Conservation (phyloP, 64 coral and sea anemone species). For the Acropora yongei region DNA sequence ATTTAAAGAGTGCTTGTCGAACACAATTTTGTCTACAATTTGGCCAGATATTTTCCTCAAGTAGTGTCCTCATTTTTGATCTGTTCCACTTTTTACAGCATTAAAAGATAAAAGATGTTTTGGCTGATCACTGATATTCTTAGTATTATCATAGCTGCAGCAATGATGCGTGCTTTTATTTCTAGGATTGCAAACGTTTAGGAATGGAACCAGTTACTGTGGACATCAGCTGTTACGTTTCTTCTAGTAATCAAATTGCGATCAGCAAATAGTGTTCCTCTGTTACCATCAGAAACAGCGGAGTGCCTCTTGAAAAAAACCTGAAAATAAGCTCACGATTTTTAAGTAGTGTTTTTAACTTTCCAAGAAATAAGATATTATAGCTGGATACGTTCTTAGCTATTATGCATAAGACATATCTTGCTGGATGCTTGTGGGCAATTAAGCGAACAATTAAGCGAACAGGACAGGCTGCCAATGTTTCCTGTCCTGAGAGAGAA, state of each 20-base stretch:
- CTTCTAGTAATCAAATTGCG: slow-evolving; percentile 35
- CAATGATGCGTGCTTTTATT: slow-evolving; percentile 34
- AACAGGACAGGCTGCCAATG: too few relatives aligned
- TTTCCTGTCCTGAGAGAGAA: too few relatives aligned
- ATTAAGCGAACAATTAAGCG: too few relatives aligned
- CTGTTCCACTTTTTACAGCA: neutral
- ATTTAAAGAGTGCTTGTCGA: neutral
- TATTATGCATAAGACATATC: too few relatives aligned
- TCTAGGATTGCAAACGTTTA: slow-evolving; percentile 18
- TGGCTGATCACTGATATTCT: neutral
- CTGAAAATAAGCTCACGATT: too few relatives aligned
- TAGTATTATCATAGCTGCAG: slow-evolving; percentile 37
- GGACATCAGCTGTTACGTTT: slow-evolving; percentile 36
- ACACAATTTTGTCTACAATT: slow-evolving; percentile 51
- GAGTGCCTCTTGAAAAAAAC: neutral
- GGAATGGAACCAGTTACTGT: neutral
- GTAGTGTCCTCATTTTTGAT: neutral
- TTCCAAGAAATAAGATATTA: too few relatives aligned
- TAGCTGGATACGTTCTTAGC: too few relatives aligned
- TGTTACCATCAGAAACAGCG: neutral
- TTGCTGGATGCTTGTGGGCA: too few relatives aligned
- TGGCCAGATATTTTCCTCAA: slow-evolving; percentile 21
- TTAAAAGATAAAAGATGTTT: neutral
- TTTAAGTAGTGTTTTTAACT: too few relatives aligned
- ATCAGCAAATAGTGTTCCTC: neutral